Conservation (phyloP, 2,888 invertebrate species). For the Embidobia sp. region DNA sequence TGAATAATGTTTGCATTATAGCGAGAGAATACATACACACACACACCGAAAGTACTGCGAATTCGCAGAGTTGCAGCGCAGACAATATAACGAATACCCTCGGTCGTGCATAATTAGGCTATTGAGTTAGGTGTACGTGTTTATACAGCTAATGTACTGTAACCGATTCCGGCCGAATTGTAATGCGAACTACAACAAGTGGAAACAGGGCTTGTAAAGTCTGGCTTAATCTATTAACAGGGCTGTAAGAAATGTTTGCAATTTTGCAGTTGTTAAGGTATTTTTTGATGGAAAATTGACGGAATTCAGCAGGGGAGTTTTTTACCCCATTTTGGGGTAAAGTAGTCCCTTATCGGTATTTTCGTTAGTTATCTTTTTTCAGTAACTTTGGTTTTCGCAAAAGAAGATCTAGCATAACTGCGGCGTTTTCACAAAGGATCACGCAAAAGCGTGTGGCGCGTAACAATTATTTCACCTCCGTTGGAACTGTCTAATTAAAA, state of each 20-base stretch:
- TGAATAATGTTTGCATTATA: not conserved
- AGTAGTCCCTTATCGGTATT: too few relatives aligned
- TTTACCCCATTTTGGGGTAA: too few relatives aligned
- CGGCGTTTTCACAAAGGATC: conserved; percentile 12
- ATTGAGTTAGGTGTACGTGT: conserved; percentile 40
- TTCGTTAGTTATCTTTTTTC: too few relatives aligned
- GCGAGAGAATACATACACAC: not conserved
- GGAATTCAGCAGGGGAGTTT: too few relatives aligned
- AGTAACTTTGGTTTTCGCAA: too few relatives aligned
- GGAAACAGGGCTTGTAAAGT: conserved; percentile 13
- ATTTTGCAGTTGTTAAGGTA: too few relatives aligned
- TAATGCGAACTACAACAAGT: conserved; percentile 39
- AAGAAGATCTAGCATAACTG: too few relatives aligned
- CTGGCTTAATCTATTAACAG: conserved; percentile 18
- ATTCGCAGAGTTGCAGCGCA: conserved; percentile 46
- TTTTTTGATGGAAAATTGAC: too few relatives aligned
- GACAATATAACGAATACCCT: conserved; percentile 53
- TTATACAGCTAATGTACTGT: conserved; percentile 51
- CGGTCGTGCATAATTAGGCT: conserved; percentile 56
- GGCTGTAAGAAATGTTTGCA: not conserved
- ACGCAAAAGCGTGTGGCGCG: conserved; percentile 26
- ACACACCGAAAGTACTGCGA: conserved; percentile 16
- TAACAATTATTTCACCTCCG: conserved; percentile 50
- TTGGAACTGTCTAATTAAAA: conserved; percentile 48
- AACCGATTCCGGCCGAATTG: conserved; percentile 46